These are phyloP conservation scores for Hemitrygon akajei DNA, from an alignment of 2,797 vertebrate genomes.

Conservation along the genomic window DNA sequence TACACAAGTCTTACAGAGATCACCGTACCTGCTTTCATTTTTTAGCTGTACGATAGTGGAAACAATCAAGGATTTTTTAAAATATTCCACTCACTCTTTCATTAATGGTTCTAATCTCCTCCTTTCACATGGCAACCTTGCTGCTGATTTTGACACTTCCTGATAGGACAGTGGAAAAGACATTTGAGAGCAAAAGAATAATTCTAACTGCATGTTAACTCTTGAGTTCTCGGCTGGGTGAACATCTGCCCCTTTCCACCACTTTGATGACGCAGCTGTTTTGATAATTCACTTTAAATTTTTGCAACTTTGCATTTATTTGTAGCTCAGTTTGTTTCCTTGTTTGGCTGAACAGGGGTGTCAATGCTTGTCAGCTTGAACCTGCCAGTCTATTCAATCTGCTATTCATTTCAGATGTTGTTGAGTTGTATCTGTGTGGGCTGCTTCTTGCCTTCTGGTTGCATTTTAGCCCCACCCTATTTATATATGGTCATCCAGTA, in stretches of 20 bases:
- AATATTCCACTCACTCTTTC: constrained; percentile 37
- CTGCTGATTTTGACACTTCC: neutral
- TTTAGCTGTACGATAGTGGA: constrained; percentile 27
- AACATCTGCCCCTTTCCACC: neutral
- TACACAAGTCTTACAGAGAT: constrained; percentile 52
- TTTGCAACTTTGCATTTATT: neutral
- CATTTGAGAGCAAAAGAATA: neutral
- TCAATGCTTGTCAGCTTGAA: neutral
- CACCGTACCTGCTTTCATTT: constrained; percentile 46
- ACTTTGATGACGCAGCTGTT: neutral
- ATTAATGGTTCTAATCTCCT: constrained; percentile 36
- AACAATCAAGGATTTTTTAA: constrained; percentile 37
- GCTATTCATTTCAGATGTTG: neutral
- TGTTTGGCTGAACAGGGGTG: neutral
- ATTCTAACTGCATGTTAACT: neutral
- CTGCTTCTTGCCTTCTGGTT: too few species aligned
- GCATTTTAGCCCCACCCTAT: too few species aligned
- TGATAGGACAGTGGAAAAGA: neutral
- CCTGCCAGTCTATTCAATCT: neutral
- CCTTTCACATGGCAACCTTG: constrained; percentile 18
- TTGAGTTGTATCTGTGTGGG: too few species aligned
- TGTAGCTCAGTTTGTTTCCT: neutral
- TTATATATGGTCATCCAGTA: too few species aligned
- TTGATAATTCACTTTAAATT: neutral
- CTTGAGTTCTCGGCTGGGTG: neutral